Conservation (phyloP, 1,140 invertebrate species). For the Argopecten irradians region DNA sequence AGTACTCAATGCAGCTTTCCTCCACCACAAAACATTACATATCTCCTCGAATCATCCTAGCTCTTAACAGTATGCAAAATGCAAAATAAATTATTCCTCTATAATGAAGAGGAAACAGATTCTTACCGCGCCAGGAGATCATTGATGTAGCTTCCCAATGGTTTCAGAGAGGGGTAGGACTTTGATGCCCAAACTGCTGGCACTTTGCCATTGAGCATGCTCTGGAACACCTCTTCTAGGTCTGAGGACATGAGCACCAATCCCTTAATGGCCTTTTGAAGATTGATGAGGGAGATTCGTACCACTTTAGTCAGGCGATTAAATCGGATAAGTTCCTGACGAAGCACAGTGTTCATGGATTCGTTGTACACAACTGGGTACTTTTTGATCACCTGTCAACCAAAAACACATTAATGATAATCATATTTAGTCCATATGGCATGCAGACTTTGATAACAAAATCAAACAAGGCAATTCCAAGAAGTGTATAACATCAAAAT, state of each 20-base stretch:
- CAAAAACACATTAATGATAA: neutral
- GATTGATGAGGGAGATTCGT: conserved; percentile 70
- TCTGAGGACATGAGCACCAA: conserved; percentile 77
- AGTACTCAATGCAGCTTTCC: no score
- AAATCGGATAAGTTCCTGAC: conserved; percentile 77
- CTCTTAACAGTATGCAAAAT: no score
- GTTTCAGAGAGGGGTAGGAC: conserved; percentile 77
- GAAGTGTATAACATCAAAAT: no score
- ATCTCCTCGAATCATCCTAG: no score
- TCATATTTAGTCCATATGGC: neutral
- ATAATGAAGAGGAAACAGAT: neutral
- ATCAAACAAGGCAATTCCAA: no score
- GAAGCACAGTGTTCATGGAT: conserved; percentile 77
- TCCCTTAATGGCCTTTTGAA: conserved; percentile 77
- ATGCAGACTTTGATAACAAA: no score
- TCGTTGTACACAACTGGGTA: conserved; percentile 76
- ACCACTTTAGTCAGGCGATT: conserved; percentile 74
- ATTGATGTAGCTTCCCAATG: conserved; percentile 75
- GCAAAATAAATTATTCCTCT: no score
- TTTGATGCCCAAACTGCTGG: conserved; percentile 85
- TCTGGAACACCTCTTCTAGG: conserved; percentile 76
- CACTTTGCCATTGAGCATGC: conserved; percentile 76
- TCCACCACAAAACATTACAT: no score
- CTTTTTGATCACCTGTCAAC: conserved; percentile 73
- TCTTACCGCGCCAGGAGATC: conserved; percentile 76